Evolutionary conservation across 2,888 invertebrate genomes (phyloP).

Genomic region (Callimorpha dominula): DNA sequence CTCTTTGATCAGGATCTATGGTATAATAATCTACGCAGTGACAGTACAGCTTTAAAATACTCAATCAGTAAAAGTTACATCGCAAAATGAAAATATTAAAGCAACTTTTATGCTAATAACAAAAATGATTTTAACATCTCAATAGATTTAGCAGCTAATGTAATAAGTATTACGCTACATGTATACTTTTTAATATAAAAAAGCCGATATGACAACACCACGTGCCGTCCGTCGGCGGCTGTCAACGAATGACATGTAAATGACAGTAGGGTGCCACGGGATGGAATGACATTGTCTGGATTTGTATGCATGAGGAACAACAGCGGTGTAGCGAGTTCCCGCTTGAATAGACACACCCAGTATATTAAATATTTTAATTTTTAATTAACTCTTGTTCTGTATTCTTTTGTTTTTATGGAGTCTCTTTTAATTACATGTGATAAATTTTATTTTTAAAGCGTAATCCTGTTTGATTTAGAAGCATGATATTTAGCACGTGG

Average conservation of each 20-base stretch:
- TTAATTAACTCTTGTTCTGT: constrained; percentile 12
- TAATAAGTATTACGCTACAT: constrained; percentile 34
- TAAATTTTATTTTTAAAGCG: neutral
- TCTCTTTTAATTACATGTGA: neutral
- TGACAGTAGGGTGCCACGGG: constrained; percentile 66
- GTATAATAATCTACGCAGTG: too few relatives aligned
- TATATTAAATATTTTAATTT: constrained; percentile 24
- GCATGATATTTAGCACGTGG: too few relatives aligned
- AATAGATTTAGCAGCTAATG: constrained; percentile 16
- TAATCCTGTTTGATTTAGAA: too few relatives aligned
- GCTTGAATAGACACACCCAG: constrained; percentile 36
- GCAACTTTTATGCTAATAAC: neutral
- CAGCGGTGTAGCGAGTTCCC: constrained; percentile 37
- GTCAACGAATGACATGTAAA: constrained; percentile 75
- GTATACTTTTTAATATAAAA: constrained; percentile 64
- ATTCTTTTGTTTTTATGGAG: constrained; percentile 1
- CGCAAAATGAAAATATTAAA: neutral
- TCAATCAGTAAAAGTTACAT: too few relatives aligned
- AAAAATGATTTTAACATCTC: neutral
- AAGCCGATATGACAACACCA: constrained; percentile 75
- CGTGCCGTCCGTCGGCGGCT: constrained; percentile 74
- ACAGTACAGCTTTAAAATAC: too few relatives aligned
- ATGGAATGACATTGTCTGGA: constrained; percentile 61
- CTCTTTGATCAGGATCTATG: too few relatives aligned
- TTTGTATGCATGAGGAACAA: constrained; percentile 65